A percentile compares a stretch with the other conserved stretches of the same genome.
These are phyloP conservation scores for Delia radicum DNA, from an alignment of 1,140 invertebrate species.

Conservation along the genomic window DNA sequence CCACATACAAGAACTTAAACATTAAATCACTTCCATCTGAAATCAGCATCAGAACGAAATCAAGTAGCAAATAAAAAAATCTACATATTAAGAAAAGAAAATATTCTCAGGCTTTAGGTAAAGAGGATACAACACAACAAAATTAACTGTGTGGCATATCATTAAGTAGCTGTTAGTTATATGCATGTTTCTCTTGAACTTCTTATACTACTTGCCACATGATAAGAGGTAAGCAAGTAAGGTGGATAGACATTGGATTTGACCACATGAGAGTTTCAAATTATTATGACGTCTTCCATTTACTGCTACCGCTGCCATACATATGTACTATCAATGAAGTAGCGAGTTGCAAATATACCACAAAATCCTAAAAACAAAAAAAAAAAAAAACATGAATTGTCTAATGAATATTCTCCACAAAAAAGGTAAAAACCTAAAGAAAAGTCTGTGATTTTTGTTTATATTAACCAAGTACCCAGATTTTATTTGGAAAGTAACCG, in stretches of 20 bases:
- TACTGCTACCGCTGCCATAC: neutral
- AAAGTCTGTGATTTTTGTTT: neutral
- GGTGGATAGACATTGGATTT: neutral
- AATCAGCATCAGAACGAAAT: neutral
- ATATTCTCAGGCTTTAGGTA: slow-evolving; percentile 12
- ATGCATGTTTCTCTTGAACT: neutral
- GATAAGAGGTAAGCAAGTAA: neutral
- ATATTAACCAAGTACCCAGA: neutral
- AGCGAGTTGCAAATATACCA: neutral
- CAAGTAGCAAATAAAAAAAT: neutral
- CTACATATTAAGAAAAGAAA: neutral
- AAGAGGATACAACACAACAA: neutral
- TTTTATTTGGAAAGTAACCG: neutral
- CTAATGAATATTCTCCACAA: neutral
- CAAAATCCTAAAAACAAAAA: slow-evolving; percentile 2
- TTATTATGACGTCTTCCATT: slow-evolving; percentile 16
- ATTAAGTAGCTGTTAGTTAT: slow-evolving; percentile 17
- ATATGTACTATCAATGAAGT: neutral
- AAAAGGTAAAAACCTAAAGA: neutral
- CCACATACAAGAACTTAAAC: neutral
- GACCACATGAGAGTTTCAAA: slow-evolving; percentile 18
- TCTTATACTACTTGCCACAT: slow-evolving; percentile 2
- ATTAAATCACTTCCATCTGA: slow-evolving; percentile 15
- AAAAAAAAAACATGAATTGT: neutral
- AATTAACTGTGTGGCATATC: slow-evolving; percentile 2